These are phyloP conservation scores for Mesitornis unicolor DNA, from an alignment of 2,113 vertebrate species.

Conservation along the genomic window DNA sequence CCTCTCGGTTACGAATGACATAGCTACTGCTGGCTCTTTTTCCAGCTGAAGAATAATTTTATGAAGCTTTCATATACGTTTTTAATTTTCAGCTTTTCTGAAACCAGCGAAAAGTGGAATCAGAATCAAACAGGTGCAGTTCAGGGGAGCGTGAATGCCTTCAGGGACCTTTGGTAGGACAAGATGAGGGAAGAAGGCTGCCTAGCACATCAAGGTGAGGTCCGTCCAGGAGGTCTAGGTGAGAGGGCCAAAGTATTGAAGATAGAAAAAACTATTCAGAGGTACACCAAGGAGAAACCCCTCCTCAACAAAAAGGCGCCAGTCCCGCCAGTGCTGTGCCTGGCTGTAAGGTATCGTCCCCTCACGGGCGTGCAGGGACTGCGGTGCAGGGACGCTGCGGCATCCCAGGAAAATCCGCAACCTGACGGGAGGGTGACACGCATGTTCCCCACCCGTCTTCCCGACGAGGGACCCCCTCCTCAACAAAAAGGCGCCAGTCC, in stretches of 20 bases:
- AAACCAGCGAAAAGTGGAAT: neutral
- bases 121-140: neutral
- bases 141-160: neutral
- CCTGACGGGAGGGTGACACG: neutral
- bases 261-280: too few relatives aligned
- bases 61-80: neutral
- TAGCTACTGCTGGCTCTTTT: neutral
- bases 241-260: too few relatives aligned
- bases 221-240: neutral
- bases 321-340: neutral
- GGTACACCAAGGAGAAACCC: neutral
- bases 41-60: neutral
- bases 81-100: neutral
- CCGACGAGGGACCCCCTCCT: neutral
- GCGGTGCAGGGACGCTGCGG: neutral
- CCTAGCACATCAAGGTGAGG: neutral
- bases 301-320: fast-evolving
- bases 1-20: neutral
- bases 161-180: neutral
- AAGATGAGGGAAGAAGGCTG: too few relatives aligned
- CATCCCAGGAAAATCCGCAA: neutral
- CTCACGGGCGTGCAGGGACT: neutral
- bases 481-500: too few relatives aligned
- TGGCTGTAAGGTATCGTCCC: fast-evolving
- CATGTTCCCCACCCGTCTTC: neutral